Conservation (phyloP, 1,140 invertebrate species). For the Brachionus plicatilis region DNA sequence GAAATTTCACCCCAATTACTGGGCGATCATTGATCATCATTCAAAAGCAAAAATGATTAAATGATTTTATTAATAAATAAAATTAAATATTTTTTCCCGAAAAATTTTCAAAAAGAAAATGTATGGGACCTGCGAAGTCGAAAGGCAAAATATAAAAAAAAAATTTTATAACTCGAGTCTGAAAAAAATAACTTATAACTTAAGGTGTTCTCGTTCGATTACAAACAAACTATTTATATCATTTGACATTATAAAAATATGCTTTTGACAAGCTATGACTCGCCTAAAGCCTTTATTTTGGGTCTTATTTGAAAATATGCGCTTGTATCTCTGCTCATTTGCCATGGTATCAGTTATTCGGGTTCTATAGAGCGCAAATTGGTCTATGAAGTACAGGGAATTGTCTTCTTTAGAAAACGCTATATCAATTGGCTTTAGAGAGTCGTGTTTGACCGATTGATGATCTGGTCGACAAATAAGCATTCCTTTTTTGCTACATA, state of each 20-base stretch:
- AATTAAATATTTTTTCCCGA: neutral
- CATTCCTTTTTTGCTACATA: slow-evolving; percentile 38
- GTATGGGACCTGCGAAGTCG: neutral
- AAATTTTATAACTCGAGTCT: neutral
- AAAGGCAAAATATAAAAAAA: neutral
- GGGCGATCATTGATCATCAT: neutral
- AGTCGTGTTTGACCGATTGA: slow-evolving; percentile 39
- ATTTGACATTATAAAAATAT: slow-evolving; percentile 37
- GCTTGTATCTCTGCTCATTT: slow-evolving; percentile 36
- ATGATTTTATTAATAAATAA: slow-evolving; percentile 6
- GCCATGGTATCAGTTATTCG: slow-evolving; percentile 6
- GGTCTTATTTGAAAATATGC: slow-evolving; percentile 30
- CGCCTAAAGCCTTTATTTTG: slow-evolving; percentile 37
- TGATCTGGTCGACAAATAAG: slow-evolving; percentile 28
- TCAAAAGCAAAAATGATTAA: neutral
- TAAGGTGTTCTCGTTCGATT: slow-evolving; percentile 23
- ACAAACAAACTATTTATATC: slow-evolving; percentile 37
- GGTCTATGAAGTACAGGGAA: slow-evolving; percentile 18
- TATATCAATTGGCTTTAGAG: slow-evolving; percentile 25
- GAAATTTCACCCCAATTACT: neutral
- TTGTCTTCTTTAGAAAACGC: slow-evolving; percentile 15
- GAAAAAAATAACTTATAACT: neutral
- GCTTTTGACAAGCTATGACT: slow-evolving; percentile 8
- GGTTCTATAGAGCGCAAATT: slow-evolving; percentile 16
- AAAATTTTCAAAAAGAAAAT: slow-evolving; percentile 24